Evolutionary conservation across 1,140 invertebrate genomes (phyloP), one percentile per base, ranked within the genome.

Genomic region (Drosophila tani): DNA sequence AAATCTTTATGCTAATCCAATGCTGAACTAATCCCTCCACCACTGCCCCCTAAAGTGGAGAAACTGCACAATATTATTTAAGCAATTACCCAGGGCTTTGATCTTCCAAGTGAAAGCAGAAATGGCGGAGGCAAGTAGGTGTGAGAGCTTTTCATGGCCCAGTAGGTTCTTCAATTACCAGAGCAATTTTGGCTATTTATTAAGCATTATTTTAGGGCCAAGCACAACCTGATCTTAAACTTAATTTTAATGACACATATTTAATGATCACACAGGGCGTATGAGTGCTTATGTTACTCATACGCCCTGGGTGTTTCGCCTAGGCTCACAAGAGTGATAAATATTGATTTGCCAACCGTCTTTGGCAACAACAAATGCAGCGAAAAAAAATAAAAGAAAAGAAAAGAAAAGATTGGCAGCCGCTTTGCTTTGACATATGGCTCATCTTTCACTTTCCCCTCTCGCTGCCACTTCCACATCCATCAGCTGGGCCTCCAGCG

Each of bases 271-370:
- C 19, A 59, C 17, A 7, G 5, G 21, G 19, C 21, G 24, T 64
- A 32, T 40, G 19, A n/a, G 60, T 21, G 32, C 8, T 8, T 9
- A 32, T 32, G 29, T 32, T 32, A 9, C 29, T 32, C 29, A 32
- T 32, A 32, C 29, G 29, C 29, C 29, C 46, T n/a, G 65, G 21
- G 2, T n/a, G 8, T 19, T 17, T 17, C 27, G 27, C 3, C n/a
- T 29, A 32, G 27, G n/a, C 14, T n/a, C 11, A 32, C 40, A 64
- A 64, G 62, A 81, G 71, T 77, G 67, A 74, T 66, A 82, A 81
- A 81, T 84, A 84, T 80, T 84, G 81, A 84, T 84, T 84, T 84
- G 47, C 35, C 43, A 59, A 43, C 53, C 50, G 47, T 49, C 63
- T n/a, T 17, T 29, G 40, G 19, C 29, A 67, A 50, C 81, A 80